A percentile compares a stretch with the other conserved stretches of the same genome.
Conservation (phyloP, 2,113 vertebrate genomes). For the Platysternon megacephalum region DNA sequence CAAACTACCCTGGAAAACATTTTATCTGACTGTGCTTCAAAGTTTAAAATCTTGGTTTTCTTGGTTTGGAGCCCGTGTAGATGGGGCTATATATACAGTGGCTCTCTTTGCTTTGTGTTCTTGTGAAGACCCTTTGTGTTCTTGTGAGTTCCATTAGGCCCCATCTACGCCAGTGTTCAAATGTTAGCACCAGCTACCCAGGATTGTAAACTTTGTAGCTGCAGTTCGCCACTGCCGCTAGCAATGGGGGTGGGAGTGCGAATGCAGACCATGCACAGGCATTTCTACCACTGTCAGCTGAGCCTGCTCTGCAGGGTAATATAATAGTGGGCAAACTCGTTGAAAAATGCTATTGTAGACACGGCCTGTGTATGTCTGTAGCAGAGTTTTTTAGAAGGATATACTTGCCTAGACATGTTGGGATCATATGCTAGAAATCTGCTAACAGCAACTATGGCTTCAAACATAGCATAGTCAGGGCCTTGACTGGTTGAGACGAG, state of each 20-base stretch:
- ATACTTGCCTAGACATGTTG: background rate
- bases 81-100: background rate
- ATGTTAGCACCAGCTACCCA: background rate
- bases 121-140: fast-evolving
- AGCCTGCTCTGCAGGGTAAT: background rate
- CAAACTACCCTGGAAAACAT: background rate
- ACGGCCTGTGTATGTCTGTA: background rate
- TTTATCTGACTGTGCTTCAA: background rate
- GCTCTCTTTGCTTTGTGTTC: fast-evolving
- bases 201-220: background rate
- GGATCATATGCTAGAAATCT: constrained; percentile 51
- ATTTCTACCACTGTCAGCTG: constrained; percentile 36
- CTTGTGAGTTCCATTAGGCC: background rate
- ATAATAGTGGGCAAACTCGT: constrained; percentile 43
- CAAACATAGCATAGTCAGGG: fast-evolving
- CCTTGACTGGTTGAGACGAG: background rate
- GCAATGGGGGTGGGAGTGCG: constrained; percentile 52
- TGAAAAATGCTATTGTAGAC: background rate
- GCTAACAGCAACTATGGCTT: background rate
- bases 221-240: constrained; percentile 28
- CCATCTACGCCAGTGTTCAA: background rate
- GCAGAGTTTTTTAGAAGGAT: constrained; percentile 28
- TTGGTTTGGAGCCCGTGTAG: background rate
- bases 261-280: constrained; percentile 21
- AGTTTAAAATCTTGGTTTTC: background rate